Evolutionary conservation across 2,888 invertebrate genomes (phyloP), one percentile per base, ranked within the genome.

Genomic region (Drosophila infuscata): DNA sequence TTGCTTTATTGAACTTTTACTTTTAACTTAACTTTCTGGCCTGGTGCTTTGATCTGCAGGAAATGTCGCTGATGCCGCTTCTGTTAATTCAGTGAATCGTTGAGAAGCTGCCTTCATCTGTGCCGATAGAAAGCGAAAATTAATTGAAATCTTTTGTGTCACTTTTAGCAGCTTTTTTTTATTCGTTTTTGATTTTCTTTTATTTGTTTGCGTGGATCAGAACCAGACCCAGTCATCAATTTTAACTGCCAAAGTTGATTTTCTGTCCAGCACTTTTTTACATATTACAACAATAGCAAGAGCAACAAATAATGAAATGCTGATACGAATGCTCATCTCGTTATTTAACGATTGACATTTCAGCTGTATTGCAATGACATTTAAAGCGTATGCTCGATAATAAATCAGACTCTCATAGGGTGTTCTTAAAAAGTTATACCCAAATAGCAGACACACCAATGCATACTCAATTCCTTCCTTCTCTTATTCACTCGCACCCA

Each of bases 1-100:
- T 69, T 74, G 86, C 88, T 72, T 80, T 90, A 86, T 90, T 90
- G 78, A 88, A 86, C 90, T 86, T 86, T 90, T 83, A 81, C 89
- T 90, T 86, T 90, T 87, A 86, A 86, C 86, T 90, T 88, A 89
- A 86, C 86, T 86, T 86, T 85, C 63, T 67, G 83, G 75, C 78
- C 81, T 71, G 68, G 71, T 59, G 71, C 83, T 71, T 89, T 80
- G 75, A 80, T 74, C 76, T 67, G 71, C 51, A 54, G 67, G 43
- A 29, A 53, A 36, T 38, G 59, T 52, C 33, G 72, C 60, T 62
- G n/a, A n/a, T n/a, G 41, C 41, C 15, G 9, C 30, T 43, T 17
- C 17, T 12, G 35, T 17, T 80, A 76, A 89, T 83, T 89, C 76
- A 67, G 80, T 36, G 52, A 49, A 46, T 29, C 43, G 56, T 33